Percentiles rank a stretch among this genome's conserved stretches.
Conservation (phyloP, 2,113 vertebrate species). For the Anhinga anhinga region DNA sequence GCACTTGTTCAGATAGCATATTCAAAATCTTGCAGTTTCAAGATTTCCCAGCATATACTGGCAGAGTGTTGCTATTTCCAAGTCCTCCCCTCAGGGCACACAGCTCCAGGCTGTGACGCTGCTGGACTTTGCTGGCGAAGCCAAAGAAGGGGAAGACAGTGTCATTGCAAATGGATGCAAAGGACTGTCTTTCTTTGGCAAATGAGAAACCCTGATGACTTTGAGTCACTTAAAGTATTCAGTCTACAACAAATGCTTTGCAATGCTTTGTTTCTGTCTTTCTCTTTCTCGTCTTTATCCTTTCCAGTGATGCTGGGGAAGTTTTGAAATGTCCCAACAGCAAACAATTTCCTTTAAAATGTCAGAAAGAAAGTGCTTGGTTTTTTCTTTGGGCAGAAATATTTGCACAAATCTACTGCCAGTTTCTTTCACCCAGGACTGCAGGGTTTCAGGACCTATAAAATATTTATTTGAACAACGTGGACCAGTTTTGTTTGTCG, state of each 20-base stretch:
- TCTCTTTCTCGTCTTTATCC: neutral
- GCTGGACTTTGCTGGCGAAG: neutral
- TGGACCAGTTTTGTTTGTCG: neutral
- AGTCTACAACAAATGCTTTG: neutral
- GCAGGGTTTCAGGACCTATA: neutral
- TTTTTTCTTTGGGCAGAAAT: neutral
- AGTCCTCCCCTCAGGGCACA: neutral
- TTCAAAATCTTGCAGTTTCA: neutral
- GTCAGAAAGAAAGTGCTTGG: neutral
- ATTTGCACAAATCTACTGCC: neutral
- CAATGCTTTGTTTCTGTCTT: neutral
- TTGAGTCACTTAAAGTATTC: neutral
- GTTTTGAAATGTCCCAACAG: neutral
- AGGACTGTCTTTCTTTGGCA: neutral
- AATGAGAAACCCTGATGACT: neutral
- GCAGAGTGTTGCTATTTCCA: neutral
- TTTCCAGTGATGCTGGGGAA: neutral
- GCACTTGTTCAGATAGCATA: neutral
- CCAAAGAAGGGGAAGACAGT: neutral
- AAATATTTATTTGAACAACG: neutral
- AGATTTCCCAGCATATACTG: neutral
- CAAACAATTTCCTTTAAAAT: neutral
- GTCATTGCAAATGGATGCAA: neutral
- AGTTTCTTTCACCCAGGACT: neutral
- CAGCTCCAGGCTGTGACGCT: neutral